Evolutionary conservation across 2,888 invertebrate genomes (phyloP).

Genomic region (Achlya flavicornis): DNA sequence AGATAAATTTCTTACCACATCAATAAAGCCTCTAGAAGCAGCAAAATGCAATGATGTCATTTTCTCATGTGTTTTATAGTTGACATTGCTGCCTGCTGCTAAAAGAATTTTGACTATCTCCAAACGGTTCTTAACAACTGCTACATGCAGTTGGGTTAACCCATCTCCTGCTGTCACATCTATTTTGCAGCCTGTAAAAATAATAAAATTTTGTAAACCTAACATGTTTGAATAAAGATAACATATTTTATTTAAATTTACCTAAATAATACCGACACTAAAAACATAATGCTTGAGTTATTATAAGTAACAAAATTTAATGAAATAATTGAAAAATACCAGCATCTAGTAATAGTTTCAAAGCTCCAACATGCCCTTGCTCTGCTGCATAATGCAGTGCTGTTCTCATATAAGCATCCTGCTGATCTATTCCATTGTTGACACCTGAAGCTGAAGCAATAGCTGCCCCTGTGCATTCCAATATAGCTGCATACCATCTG

Average conservation of each 20-base stretch:
- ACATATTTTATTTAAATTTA: too few species aligned
- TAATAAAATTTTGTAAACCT: not conserved
- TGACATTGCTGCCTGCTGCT: conserved; percentile 83
- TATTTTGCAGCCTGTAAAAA: conserved; percentile 82
- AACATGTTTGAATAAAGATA: too few species aligned
- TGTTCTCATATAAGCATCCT: conserved; percentile 86
- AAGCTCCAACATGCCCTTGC: conserved; percentile 85
- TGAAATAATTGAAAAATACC: conserved; percentile 57
- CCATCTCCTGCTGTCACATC: conserved; percentile 87
- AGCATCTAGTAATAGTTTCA: conserved; percentile 84
- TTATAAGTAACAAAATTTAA: too few species aligned
- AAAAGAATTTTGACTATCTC: conserved; percentile 84
- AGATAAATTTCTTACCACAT: conserved; percentile 64
- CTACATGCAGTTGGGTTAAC: conserved; percentile 87
- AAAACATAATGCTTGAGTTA: too few species aligned
- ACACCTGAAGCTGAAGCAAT: conserved; percentile 74
- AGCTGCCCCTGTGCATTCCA: conserved; percentile 86
- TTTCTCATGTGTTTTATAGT: conserved; percentile 84
- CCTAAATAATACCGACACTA: too few species aligned
- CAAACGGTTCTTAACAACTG: conserved; percentile 82
- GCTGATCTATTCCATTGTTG: conserved; percentile 83
- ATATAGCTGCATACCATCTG: conserved; percentile 89
- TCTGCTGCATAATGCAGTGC: conserved; percentile 90
- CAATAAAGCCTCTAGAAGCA: conserved; percentile 81
- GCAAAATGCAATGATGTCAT: conserved; percentile 86